Evolutionary conservation across 2,113 vertebrate genomes (phyloP).

Genomic region (Sphaerodactylus townsendi): DNA sequence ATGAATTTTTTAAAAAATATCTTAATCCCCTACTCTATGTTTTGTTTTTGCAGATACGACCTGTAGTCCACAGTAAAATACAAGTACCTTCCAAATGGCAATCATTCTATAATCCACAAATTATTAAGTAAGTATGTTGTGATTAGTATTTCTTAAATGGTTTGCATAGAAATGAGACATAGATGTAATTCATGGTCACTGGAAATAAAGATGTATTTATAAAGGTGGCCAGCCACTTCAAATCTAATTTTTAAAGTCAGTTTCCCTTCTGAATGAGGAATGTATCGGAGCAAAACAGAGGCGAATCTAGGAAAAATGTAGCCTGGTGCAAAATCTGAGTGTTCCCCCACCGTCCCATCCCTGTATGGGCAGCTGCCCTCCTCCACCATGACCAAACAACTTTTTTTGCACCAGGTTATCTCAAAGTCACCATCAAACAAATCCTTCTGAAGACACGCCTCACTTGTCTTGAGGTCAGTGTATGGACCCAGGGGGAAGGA

Average conservation of each 20-base stretch:
- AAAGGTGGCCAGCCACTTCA: background rate
- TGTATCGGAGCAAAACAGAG: background rate
- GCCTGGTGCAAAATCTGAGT: too few relatives aligned
- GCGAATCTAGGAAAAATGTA: too few relatives aligned
- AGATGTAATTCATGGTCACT: background rate
- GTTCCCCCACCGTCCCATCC: too few relatives aligned
- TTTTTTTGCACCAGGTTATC: too few relatives aligned
- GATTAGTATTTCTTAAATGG: background rate
- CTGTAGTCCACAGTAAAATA: slow-evolving; percentile 78
- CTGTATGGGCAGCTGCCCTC: too few relatives aligned
- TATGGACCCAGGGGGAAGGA: too few relatives aligned
- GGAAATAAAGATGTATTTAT: slow-evolving; percentile 1
- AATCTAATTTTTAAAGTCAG: background rate
- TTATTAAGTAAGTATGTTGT: slow-evolving; percentile 74
- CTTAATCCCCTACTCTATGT: slow-evolving; percentile 29
- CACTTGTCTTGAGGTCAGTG: too few relatives aligned
- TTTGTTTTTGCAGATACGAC: slow-evolving; percentile 75
- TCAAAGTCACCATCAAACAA: too few relatives aligned
- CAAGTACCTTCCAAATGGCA: slow-evolving; percentile 79
- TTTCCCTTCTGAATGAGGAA: background rate
- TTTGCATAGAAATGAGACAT: background rate
- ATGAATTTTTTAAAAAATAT: slow-evolving; percentile 49
- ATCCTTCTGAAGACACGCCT: too few relatives aligned
- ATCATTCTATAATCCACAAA: slow-evolving; percentile 61
- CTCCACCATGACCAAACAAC: too few relatives aligned